Evolutionary conservation across 2,113 vertebrate genomes (phyloP).

Genomic region (Chunga burmeisteri): DNA sequence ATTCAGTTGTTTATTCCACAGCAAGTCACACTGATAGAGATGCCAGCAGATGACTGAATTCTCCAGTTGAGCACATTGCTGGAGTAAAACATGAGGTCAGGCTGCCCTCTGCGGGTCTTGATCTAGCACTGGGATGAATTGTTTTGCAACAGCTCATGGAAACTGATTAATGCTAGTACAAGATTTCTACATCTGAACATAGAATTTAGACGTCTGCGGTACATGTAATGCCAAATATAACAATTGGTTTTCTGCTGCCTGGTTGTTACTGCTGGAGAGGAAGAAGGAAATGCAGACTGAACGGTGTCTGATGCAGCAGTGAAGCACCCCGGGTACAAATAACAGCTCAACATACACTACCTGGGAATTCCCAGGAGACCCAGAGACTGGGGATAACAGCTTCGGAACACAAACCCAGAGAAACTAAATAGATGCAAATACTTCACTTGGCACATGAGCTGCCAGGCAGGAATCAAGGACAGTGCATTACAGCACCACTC

Average conservation of each 20-base stretch:
- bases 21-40: neutral
- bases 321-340: neutral
- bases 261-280: neutral
- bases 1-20: conserved; percentile 2
- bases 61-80: neutral
- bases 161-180: neutral
- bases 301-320: neutral
- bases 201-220: neutral
- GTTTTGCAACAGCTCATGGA: neutral
- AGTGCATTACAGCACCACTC: neutral
- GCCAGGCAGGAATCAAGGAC: neutral
- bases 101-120: conserved; percentile 57
- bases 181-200: neutral
- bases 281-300: neutral
- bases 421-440: neutral
- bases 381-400: neutral
- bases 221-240: neutral
- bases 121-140: neutral
- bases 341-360: neutral
- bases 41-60: neutral
- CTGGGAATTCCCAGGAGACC: neutral
- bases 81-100: neutral
- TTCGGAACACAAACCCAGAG: neutral
- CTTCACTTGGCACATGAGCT: neutral
- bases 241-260: neutral